Evolutionary conservation across 2,888 invertebrate species (phyloP).

Genomic region (Pherbina coryleti): DNA sequence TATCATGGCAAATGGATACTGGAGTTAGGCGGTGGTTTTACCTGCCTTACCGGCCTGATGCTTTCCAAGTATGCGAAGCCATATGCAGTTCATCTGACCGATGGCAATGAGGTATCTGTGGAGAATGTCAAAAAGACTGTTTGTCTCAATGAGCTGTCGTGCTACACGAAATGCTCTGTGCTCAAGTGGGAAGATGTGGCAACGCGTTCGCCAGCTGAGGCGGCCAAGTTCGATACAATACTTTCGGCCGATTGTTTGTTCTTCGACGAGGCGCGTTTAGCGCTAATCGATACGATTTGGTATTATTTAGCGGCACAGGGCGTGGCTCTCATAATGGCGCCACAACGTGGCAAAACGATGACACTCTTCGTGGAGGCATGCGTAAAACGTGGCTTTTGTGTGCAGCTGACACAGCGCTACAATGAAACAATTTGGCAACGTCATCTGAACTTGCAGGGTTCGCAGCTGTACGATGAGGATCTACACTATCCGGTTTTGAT

Average conservation of each 20-base stretch:
- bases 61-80: slow-evolving; percentile 78
- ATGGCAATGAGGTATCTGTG: slow-evolving; percentile 82
- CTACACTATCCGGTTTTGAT: slow-evolving; percentile 80
- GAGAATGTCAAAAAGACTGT: slow-evolving; percentile 79
- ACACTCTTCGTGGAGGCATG: slow-evolving; percentile 77
- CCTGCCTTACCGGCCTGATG: slow-evolving; percentile 83
- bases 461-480: slow-evolving; percentile 77
- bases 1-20: slow-evolving; percentile 79
- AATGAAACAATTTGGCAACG: slow-evolving; percentile 78
- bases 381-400: slow-evolving; percentile 73
- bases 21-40: slow-evolving; percentile 89
- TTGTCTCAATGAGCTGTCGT: slow-evolving; percentile 75
- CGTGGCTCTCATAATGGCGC: slow-evolving; percentile 81
- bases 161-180: slow-evolving; percentile 72
- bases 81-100: slow-evolving; percentile 78
- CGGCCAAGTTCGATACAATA: slow-evolving; percentile 77
- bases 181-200: slow-evolving; percentile 72
- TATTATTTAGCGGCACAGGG: slow-evolving; percentile 75
- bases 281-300: slow-evolving; percentile 78
- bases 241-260: slow-evolving; percentile 85
- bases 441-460: slow-evolving; percentile 73
- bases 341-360: slow-evolving; percentile 79
- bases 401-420: slow-evolving; percentile 74
- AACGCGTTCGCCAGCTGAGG: slow-evolving; percentile 61
- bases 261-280: slow-evolving; percentile 79